Percentiles rank a stretch among this genome's conserved stretches.
Evolutionary conservation across 2,888 invertebrate genomes (phyloP).

Genomic region (Athrips mouffetella): DNA sequence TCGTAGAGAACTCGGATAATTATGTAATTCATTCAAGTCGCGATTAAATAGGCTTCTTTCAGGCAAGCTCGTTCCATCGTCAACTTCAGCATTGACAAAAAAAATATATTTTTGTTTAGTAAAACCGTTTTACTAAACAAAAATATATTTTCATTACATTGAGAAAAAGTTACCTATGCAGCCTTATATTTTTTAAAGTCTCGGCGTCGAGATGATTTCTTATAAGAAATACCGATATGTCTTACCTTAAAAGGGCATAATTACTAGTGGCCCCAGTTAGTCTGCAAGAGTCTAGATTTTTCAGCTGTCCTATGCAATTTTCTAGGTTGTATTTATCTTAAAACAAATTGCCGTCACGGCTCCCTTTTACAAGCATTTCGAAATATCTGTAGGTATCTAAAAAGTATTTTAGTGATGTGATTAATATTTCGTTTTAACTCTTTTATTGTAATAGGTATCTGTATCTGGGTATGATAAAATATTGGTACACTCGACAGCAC

Average conservation of each 20-base stretch:
- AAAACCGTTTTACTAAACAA: no score
- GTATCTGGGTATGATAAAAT: no score
- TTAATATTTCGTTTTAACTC: not conserved
- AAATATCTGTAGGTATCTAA: slow-evolving; percentile 1
- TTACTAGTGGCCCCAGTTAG: not conserved
- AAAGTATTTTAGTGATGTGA: not conserved
- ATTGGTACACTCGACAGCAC: no score
- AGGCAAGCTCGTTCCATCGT: no score
- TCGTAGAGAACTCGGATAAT: no score
- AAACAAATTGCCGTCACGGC: slow-evolving; percentile 11
- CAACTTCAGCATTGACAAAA: no score
- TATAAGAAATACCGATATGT: not conserved
- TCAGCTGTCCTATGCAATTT: slow-evolving; percentile 1
- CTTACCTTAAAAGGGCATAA: slow-evolving; percentile 1
- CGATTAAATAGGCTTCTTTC: no score
- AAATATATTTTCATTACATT: no score
- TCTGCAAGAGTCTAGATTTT: not conserved
- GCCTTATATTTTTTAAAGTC: no score
- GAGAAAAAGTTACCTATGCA: no score
- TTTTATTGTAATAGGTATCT: not conserved
- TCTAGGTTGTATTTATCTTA: not conserved
- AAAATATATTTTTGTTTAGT: no score
- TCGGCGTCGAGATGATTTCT: not conserved
- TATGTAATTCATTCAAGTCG: no score
- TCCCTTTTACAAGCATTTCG: slow-evolving; percentile 18